Evolutionary conservation across 2,888 invertebrate species (phyloP), one percentile per base, ranked within the genome.

Genomic region (Argyresthia albistria): DNA sequence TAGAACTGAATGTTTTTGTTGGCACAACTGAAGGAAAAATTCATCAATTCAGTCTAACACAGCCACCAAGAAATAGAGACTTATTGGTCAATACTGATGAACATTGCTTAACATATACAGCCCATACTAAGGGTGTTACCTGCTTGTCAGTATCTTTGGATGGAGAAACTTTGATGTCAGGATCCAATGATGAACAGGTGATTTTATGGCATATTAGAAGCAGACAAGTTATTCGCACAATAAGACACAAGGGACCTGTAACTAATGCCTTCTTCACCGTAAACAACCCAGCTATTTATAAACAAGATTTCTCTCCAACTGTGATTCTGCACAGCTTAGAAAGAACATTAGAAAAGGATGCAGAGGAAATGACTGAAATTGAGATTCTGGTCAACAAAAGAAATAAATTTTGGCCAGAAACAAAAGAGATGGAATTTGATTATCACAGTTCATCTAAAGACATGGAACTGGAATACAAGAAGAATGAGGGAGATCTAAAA

Each of bases 201-300:
- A 90, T 92, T 58, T 68, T 96, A 16, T 97, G 97, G 97, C 93
- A 97, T 61, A 90, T 96, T 53, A 79, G 81, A 7, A 96, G 94
- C 69, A 88, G 90, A 55, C 95, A 96, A 70, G 90, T 94, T 50
- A 72, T 95, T 4, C 89, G 92, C 60, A 91, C 89, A 49, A 83
- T 95, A 58, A 76, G 88, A 43, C 94, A 94, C 60, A 94, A 93
- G 75, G 94, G 93, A n/a, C 73, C 90, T 0, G 81, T 96, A 0
- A 93, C 92, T 0, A 95, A 95, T 76, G 89, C 93, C 1, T 88
- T 89, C 54, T 91, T 94, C 64, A 88, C 90, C 0, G 69, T 90
- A 1, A 90, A 90, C 37, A 89, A 88, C 54, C 83, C 88, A 4
- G 88, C 91, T 56, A 90, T 91, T 60, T 91, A 89, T 55, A 81